These are phyloP conservation scores for Epistrophe eligans DNA, from an alignment of 2,888 invertebrate genomes.

Conservation along the genomic window DNA sequence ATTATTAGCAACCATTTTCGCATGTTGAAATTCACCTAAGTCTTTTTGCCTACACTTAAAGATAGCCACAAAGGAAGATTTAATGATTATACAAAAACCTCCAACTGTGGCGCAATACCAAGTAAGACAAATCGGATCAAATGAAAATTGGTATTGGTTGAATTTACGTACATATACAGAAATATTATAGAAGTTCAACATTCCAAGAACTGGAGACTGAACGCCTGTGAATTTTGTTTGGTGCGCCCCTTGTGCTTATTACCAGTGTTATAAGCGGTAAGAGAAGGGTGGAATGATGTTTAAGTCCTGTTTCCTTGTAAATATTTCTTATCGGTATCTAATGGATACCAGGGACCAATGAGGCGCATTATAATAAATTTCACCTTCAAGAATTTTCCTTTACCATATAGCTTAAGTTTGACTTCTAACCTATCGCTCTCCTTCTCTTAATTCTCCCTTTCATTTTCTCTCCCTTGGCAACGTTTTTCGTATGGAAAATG, in stretches of 20 bases:
- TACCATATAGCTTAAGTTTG: conserved; percentile 33
- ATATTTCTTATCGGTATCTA: conserved; percentile 26
- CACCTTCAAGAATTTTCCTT: conserved; percentile 51
- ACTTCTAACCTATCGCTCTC: not conserved
- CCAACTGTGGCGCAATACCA: not conserved
- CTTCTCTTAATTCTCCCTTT: not conserved
- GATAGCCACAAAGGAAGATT: not conserved
- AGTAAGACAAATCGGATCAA: conserved; percentile 38
- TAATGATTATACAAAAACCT: not conserved
- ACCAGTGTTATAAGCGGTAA: too few species aligned
- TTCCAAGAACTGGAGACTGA: conserved; percentile 7
- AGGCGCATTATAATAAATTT: conserved; percentile 50
- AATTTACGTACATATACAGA: not conserved
- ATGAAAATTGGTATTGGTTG: conserved; percentile 12
- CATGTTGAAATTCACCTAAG: conserved; percentile 6
- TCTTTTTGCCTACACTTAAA: conserved; percentile 4
- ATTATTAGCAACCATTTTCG: too few species aligned
- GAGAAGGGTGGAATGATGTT: not conserved
- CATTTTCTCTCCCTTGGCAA: not conserved
- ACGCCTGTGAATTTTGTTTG: not conserved
- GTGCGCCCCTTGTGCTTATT: not conserved
- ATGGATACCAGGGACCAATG: conserved; percentile 22
- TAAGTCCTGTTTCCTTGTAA: not conserved
- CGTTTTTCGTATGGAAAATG: not conserved
- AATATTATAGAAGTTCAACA: not conserved